Conservation (phyloP, 2,888 invertebrate species). For the Clivina fossor region DNA sequence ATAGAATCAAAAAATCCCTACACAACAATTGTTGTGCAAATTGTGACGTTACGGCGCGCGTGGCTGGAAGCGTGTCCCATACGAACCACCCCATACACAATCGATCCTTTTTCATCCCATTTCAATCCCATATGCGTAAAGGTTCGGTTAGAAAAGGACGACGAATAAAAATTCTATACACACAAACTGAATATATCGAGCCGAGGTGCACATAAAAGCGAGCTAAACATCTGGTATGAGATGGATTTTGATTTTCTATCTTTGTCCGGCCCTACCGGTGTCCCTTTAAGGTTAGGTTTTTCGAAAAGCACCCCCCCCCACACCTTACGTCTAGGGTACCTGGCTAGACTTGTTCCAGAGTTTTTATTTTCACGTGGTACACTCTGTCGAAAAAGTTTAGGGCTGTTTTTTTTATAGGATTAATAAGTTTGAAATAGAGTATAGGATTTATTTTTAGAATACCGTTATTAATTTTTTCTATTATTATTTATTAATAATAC, state of each 20-base stretch:
- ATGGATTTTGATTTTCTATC: no score
- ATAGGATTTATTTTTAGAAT: no score
- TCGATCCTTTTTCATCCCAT: constrained; percentile 46
- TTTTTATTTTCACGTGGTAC: constrained; percentile 24
- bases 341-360: constrained; percentile 28
- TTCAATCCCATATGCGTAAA: constrained; percentile 12
- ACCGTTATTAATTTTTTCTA: no score
- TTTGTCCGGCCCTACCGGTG: constrained; percentile 14
- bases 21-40: constrained; percentile 52
- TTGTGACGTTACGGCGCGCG: constrained; percentile 49
- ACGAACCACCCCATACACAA: constrained; percentile 50
- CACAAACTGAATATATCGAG: no score
- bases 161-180: constrained; percentile 36
- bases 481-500: no score
- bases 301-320: no score
- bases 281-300: constrained; percentile 3
- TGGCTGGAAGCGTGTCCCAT: constrained; percentile 53
- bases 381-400: no score
- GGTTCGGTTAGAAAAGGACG: constrained; percentile 41
- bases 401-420: no score
- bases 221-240: constrained; percentile 48
- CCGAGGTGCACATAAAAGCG: constrained; percentile 42
- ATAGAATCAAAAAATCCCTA: constrained; percentile 52
- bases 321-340: constrained; percentile 20
- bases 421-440: no score